phyloP scores from a whole-genome alignment of 2,113 vertebrate genomes.

The Cromileptes altivelis region DNA sequence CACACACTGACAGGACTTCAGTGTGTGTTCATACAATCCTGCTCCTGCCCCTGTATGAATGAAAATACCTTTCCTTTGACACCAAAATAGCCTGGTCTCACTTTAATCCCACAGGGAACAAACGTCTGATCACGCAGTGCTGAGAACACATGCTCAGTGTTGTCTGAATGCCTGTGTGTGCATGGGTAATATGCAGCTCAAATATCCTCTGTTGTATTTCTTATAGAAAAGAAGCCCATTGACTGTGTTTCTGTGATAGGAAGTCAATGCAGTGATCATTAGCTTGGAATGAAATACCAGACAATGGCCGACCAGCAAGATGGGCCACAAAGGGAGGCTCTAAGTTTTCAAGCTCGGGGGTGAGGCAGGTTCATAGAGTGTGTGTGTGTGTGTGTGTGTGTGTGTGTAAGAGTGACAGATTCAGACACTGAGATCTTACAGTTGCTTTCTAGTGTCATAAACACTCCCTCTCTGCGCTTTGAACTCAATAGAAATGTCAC shows the following conservation, averaged over 20 bases:
- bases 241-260: slow-evolving; percentile 46
- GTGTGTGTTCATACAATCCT: slow-evolving; percentile 24
- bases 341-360: slow-evolving; percentile 75
- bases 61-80: slow-evolving; percentile 48
- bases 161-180: background rate
- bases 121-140: slow-evolving; percentile 12
- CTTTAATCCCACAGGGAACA: slow-evolving; percentile 51
- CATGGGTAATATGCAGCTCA: slow-evolving; percentile 43
- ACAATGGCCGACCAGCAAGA: slow-evolving; percentile 36
- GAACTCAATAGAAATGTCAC: slow-evolving; percentile 67
- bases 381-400: slow-evolving; percentile 29
- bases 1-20: slow-evolving; percentile 5
- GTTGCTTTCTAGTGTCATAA: slow-evolving; percentile 67
- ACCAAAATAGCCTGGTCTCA: slow-evolving; percentile 37
- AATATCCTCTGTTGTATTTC: slow-evolving; percentile 61
- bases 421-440: slow-evolving; percentile 60
- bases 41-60: slow-evolving; percentile 15
- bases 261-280: slow-evolving; percentile 65
- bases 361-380: slow-evolving; percentile 29
- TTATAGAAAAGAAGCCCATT: slow-evolving; percentile 34
- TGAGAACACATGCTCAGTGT: background rate
- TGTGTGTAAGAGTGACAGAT: slow-evolving; percentile 24
- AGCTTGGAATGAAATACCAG: slow-evolving; percentile 57
- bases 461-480: slow-evolving; percentile 58
- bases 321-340: slow-evolving; percentile 67